Percentiles rank a stretch among this genome's conserved stretches.
Evolutionary conservation across 2,888 invertebrate species (phyloP).

Genomic region (Theodoxus fluviatilis): DNA sequence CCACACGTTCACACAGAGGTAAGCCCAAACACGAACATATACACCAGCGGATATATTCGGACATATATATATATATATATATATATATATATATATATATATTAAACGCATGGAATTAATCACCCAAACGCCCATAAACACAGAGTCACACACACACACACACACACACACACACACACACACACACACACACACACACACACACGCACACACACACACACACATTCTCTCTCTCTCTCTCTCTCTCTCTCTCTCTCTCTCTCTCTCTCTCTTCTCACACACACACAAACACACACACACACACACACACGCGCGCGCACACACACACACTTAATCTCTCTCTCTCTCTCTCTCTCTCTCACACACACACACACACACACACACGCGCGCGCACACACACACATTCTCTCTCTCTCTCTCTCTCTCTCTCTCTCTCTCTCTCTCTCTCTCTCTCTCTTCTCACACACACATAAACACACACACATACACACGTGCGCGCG

Average conservation of each 20-base stretch:
- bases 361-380: conserved; percentile 16
- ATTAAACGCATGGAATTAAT: too few species aligned
- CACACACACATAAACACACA: too few species aligned
- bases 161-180: conserved; percentile 9
- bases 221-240: too few species aligned
- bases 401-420: background rate
- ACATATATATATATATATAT: background rate
- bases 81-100: background rate
- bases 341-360: conserved; percentile 16
- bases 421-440: too few species aligned
- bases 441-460: too few species aligned
- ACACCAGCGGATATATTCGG: background rate
- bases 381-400: conserved; percentile 8
- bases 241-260: too few species aligned
- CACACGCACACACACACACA: background rate
- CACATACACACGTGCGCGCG: too few species aligned
- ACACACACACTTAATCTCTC: background rate
- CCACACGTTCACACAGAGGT: background rate
- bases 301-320: background rate
- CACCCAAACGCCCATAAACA: background rate
- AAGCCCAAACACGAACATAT: background rate
- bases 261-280: background rate
- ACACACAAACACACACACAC: conserved; percentile 1
- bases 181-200: background rate
- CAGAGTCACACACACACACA: conserved; percentile 3